Evolutionary conservation across 2,113 vertebrate species (phyloP), one percentile per base, ranked within the genome.

Genomic region (Poeciliopsis occidentalis): DNA sequence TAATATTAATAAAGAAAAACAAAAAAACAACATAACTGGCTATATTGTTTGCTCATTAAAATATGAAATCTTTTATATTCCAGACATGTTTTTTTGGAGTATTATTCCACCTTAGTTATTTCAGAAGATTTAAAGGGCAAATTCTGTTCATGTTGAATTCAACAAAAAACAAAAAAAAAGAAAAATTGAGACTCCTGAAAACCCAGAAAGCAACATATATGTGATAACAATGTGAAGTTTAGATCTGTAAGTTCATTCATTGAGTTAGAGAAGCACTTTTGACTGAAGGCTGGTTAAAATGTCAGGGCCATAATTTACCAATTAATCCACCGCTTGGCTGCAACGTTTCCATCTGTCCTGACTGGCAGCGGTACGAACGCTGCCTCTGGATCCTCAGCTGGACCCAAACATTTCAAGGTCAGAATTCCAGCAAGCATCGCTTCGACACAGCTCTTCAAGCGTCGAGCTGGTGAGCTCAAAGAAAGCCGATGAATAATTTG

Each of bases 401-500:
- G 31, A 54, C 2, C 69, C 39, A 24, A 51, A 22, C 19, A 4
- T 22, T 51, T 54, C 7, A 24, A 2, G 47, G 47, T 54, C 15
- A 54, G 39, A 41, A 41, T 22, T 54, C 19, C 47, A 22, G 47
- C 47, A 19, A 39, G 32, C 31, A 3, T 26, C 1, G 0, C 65
- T 60, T 60, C 69, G 75, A 68, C 31, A 24, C 69, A 60, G 29
- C 72, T 62, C 30, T 69, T 44, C 83, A 47, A 85, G 82, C 73
- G 79, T 86, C 79, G 82, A 71, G 13, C 26, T 78, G 80, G 87
- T 82, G 67, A 82, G 71, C 73, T 84, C 68, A n/a, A 29, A 69
- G 67, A 64, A 81, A 60, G 27, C 27, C 60, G 67, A 72, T 89
- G 79, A 65, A 85, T 93, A 89, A 87, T 83, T 62, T 89, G 44